Conservation (phyloP, 1,140 invertebrate genomes). For the Calliphora vicina region DNA sequence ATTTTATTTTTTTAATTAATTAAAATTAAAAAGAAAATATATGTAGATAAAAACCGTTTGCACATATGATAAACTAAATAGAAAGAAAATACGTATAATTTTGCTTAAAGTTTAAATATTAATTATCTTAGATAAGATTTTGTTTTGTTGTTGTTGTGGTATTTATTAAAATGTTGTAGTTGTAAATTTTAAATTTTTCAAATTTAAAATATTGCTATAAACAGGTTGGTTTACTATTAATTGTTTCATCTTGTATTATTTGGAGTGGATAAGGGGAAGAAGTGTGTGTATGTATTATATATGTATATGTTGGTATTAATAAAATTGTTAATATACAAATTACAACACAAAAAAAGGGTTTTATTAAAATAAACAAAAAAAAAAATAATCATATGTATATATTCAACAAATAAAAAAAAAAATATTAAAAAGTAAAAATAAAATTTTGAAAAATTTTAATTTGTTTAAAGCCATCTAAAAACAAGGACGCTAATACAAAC, state of each 20-base stretch:
- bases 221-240: not conserved
- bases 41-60: not conserved
- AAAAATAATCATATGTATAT: not conserved
- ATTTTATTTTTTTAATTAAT: no score
- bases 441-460: not conserved
- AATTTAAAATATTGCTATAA: slow-evolving; percentile 26
- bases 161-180: not conserved
- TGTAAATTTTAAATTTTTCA: slow-evolving; percentile 25
- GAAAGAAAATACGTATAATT: slow-evolving; percentile 25
- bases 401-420: not conserved
- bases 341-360: not conserved
- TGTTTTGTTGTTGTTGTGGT: not conserved
- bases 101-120: not conserved
- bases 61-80: not conserved
- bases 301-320: not conserved
- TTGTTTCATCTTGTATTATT: not conserved
- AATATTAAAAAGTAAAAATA: not conserved
- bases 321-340: not conserved
- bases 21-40: not conserved
- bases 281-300: not conserved
- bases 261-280: not conserved
- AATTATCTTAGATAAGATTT: not conserved
- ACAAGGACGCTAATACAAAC: not conserved
- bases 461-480: not conserved
- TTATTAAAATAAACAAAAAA: not conserved